These are phyloP conservation scores for Ascidia mentula DNA, from an alignment of 23 tunicate species.

Conservation along the genomic window DNA sequence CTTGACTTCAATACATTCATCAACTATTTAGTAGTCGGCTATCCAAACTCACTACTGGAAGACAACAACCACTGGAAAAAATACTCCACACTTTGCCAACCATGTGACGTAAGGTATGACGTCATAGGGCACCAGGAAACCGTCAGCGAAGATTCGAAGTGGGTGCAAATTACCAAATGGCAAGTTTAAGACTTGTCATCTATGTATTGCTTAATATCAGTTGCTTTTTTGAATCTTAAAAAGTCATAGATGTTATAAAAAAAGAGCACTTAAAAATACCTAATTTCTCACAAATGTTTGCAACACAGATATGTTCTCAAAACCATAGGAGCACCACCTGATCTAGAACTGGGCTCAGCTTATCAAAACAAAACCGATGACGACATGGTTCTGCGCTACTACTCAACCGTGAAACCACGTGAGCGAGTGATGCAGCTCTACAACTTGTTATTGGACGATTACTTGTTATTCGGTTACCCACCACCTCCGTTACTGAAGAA, in stretches of 20 bases:
- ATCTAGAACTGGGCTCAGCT: not conserved
- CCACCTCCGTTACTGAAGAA: not conserved
- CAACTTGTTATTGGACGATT: not conserved
- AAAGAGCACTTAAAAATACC: no score
- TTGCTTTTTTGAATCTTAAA: no score
- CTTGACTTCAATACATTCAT: not conserved
- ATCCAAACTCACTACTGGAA: not conserved
- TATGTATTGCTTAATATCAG: no score
- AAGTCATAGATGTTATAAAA: no score
- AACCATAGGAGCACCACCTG: not conserved
- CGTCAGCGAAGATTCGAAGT: not conserved
- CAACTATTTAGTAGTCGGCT: not conserved
- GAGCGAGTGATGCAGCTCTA: not conserved
- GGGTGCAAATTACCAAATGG: no score
- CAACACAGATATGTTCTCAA: not conserved
- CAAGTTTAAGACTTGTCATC: no score
- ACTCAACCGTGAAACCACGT: not conserved
- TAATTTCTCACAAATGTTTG: no score
- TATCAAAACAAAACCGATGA: not conserved
- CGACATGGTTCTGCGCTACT: not conserved
- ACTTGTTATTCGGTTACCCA: not conserved
- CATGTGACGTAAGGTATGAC: not conserved
- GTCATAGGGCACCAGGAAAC: constrained; percentile 6
- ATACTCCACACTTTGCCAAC: not conserved
- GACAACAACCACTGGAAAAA: not conserved